Evolutionary conservation across 2,888 invertebrate genomes (phyloP).

Genomic region (Pandemis cinnamomeana): DNA sequence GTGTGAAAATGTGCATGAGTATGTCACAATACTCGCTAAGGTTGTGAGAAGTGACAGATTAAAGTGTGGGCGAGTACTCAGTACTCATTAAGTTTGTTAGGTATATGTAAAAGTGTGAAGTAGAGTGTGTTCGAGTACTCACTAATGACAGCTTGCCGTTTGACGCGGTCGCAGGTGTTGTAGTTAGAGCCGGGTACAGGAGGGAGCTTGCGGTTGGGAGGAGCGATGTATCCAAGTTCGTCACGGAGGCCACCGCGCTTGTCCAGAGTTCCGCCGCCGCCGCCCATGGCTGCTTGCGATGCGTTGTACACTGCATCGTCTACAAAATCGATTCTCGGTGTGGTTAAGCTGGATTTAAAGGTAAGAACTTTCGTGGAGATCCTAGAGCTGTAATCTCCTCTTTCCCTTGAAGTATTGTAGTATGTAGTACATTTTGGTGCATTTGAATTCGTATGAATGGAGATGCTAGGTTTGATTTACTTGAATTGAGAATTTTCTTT

Average conservation of each 20-base stretch:
- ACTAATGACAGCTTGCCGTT: slow-evolving; percentile 96
- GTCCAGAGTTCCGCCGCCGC: slow-evolving; percentile 89
- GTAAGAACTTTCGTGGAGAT: too few relatives aligned
- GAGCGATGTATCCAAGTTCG: slow-evolving; percentile 96
- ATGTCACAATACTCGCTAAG: too few relatives aligned
- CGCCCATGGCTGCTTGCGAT: slow-evolving; percentile 87
- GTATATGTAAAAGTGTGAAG: too few relatives aligned
- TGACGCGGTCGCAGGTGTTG: slow-evolving; percentile 96
- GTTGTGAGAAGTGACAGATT: too few relatives aligned
- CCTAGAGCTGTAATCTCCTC: neutral
- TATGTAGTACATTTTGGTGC: too few relatives aligned
- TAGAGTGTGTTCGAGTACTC: slow-evolving; percentile 78
- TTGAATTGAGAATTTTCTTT: too few relatives aligned
- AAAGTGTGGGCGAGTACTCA: too few relatives aligned
- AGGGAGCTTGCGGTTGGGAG: slow-evolving; percentile 95
- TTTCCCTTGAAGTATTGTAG: neutral
- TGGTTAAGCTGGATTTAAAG: too few relatives aligned
- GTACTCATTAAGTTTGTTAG: too few relatives aligned
- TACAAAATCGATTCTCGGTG: slow-evolving; percentile 58
- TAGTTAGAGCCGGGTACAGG: slow-evolving; percentile 97
- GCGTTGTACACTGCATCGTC: slow-evolving; percentile 97
- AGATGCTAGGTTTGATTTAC: too few relatives aligned
- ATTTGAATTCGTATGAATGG: too few relatives aligned
- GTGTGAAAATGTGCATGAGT: neutral
- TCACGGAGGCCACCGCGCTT: slow-evolving; percentile 92